Base-by-base conservation (phyloP, 1,140 invertebrate genomes). In the Coenobita brevimanus region DNA sequence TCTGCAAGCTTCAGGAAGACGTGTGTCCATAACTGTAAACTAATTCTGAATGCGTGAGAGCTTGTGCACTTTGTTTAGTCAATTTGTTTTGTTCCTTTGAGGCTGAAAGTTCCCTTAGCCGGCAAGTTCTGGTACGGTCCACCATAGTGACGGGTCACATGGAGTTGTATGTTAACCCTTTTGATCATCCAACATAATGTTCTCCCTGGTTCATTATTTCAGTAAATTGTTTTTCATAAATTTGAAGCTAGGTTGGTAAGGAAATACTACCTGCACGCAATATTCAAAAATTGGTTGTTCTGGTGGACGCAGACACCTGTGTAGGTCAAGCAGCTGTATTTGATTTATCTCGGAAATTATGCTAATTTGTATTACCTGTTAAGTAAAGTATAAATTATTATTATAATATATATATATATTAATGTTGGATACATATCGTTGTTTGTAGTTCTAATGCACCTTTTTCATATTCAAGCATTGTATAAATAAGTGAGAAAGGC, bases 371-470 rank as follows among this genome's bases (percentile, higher is more conserved):
- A 50, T 50, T 50, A 50, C 46, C 6, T 50, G 17, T 50, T 50
- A 50, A 50, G 46, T 50, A 50, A 50, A 50, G 6, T 69, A 62
- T 60, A 87, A 38, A 80, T 46, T 27, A 57, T 87, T 41, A 38
- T 64, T 43, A 50, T 43, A 50, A 41, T 43, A 86, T 78, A 67
- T 38, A 78, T 41, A 46, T 78, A 87, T 80, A 87, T 87, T 69
- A 79, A 41, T 87, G 85, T 87, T 87, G 85, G 67, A 87, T 87
- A 87, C 85, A 87, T 87, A 87, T 87, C 76, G 85, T 87, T 80
- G 76, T 85, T 85, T 84, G 84, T 87, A 78, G 76, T 62, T 80
- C 62, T 43, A 82, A 69, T 38, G 38, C 41, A 38, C 43, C 46
- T 83, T 73, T 82, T 83, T 83, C 27, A 24, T 82, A 46, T 73